Conservation (phyloP, 2,888 invertebrate genomes). For the Candidula unifasciata region DNA sequence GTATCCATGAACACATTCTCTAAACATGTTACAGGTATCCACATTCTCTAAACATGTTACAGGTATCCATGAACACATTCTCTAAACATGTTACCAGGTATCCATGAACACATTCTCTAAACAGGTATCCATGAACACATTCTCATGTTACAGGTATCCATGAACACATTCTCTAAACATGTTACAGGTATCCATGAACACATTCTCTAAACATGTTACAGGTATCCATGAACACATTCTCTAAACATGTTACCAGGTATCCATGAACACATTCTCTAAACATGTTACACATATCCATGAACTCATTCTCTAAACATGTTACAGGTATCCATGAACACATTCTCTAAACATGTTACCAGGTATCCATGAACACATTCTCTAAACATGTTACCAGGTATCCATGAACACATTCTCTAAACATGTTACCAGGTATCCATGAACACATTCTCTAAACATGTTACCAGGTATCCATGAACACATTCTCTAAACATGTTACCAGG, state of each 20-base stretch:
- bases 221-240: background rate
- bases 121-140: conserved; percentile 83
- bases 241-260: conserved; percentile 73
- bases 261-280: conserved; percentile 76
- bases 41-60: too few relatives aligned
- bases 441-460: too few relatives aligned
- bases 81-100: conserved; percentile 61
- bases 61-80: conserved; percentile 79
- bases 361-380: conserved; percentile 85
- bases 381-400: too few relatives aligned
- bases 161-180: background rate
- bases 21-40: background rate
- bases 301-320: too few relatives aligned
- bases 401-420: background rate
- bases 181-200: conserved; percentile 81
- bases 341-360: background rate
- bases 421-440: conserved; percentile 80
- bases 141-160: too few relatives aligned
- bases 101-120: conserved; percentile 78
- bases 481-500: background rate
- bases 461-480: too few relatives aligned
- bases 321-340: too few relatives aligned
- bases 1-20: conserved; percentile 79
- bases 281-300: conserved; percentile 81
- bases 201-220: too few relatives aligned